Conservation (phyloP, 2,113 vertebrate species). For the Muntiacus muntjak region DNA sequence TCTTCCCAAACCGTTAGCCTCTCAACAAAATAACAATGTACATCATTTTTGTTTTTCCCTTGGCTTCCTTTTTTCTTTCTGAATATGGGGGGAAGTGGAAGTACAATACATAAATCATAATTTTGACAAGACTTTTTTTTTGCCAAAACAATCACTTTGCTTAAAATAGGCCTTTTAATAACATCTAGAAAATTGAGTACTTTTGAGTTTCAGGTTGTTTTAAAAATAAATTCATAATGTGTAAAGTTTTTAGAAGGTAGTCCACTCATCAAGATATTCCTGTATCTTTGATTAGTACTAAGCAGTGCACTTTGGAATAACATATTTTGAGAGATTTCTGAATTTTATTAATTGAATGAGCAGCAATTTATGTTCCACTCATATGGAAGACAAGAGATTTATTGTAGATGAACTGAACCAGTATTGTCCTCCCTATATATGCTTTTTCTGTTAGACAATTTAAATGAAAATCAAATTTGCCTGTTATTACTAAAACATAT, state of each 20-base stretch:
- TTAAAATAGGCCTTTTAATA: neutral
- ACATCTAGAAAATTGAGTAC: neutral
- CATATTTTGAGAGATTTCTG: slow-evolving; percentile 20
- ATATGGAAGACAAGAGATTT: neutral
- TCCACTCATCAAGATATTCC: neutral
- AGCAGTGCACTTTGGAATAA: neutral
- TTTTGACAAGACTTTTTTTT: neutral
- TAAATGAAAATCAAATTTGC: neutral
- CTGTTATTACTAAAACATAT: neutral
- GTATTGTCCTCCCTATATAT: neutral
- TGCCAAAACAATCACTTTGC: neutral
- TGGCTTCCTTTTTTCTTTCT: neutral
- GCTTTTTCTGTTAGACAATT: neutral
- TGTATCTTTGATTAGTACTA: neutral
- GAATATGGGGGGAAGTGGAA: neutral
- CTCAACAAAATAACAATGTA: slow-evolving; percentile 27
- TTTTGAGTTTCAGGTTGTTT: neutral
- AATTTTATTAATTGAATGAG: slow-evolving; percentile 17
- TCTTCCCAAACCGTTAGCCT: slow-evolving; percentile 33
- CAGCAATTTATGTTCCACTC: neutral
- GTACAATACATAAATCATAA: neutral
- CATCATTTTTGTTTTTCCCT: slow-evolving; percentile 24
- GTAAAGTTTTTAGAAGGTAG: neutral
- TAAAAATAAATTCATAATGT: neutral
- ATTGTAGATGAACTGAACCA: neutral